Percentiles rank a stretch among this genome's conserved stretches.
These are phyloP conservation scores for Drosophila nigromelanica DNA, from an alignment of 1,140 invertebrate species.

Conservation along the genomic window DNA sequence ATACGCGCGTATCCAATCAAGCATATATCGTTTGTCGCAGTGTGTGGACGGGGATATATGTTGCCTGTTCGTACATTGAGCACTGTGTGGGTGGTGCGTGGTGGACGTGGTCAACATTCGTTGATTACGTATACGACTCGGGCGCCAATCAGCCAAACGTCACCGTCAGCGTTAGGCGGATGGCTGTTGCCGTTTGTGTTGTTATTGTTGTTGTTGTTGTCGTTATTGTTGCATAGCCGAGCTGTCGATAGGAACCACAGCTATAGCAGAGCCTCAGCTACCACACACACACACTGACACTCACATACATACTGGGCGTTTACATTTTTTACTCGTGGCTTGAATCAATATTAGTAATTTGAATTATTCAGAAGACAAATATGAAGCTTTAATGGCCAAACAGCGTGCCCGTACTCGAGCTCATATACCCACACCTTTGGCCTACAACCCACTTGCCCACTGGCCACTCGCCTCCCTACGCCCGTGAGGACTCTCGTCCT, in stretches of 20 bases:
- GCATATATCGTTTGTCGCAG: slow-evolving; percentile 66
- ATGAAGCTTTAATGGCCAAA: slow-evolving; percentile 84
- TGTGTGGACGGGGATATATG: slow-evolving; percentile 20
- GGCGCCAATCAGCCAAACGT: slow-evolving; percentile 80
- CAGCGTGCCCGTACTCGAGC: slow-evolving; percentile 64
- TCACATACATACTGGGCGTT: slow-evolving; percentile 50
- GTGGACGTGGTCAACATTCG: slow-evolving; percentile 79
- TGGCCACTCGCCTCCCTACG: not conserved
- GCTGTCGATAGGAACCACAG: slow-evolving; percentile 21
- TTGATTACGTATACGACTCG: slow-evolving; percentile 82
- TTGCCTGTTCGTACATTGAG: slow-evolving; percentile 1
- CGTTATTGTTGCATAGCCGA: slow-evolving; percentile 53
- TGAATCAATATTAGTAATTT: slow-evolving; percentile 84
- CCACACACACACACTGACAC: slow-evolving; percentile 3
- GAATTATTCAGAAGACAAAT: slow-evolving; percentile 84
- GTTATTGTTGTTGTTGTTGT: slow-evolving; percentile 17
- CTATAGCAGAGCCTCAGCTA: slow-evolving; percentile 21
- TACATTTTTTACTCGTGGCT: slow-evolving; percentile 73
- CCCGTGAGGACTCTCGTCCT: slow-evolving; percentile 2
- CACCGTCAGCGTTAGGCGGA: slow-evolving; percentile 65
- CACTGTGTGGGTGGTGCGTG: slow-evolving; percentile 51
- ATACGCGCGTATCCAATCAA: slow-evolving; percentile 81
- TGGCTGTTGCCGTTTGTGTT: slow-evolving; percentile 39
- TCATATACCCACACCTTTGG: slow-evolving; percentile 17
- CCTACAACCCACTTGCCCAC: not conserved